Base-by-base conservation (phyloP, 1,140 invertebrate genomes). In the Cylas formicarius region DNA sequence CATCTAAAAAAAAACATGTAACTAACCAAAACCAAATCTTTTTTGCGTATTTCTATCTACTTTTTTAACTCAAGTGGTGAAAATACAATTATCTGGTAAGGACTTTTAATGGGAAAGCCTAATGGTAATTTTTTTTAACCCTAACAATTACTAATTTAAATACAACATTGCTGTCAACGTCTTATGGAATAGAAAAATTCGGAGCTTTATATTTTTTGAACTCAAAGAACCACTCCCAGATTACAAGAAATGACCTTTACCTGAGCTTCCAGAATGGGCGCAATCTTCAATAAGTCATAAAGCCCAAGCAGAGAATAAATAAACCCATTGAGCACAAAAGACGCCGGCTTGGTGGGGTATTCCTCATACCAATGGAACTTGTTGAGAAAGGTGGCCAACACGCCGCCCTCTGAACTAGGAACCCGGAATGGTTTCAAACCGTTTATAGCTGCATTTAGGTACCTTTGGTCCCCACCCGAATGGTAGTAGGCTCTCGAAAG, bases 281-380 rank as follows among this genome's bases (percentile, higher is more conserved):
- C 79, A 11, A 82, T 76, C 56, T 75, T 79, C 54, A 81, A 80
- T 18, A 97, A 68, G 72, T 99, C 95, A 63, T 97, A 97, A 0
- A 99, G 73, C 2, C 96, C 96, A 40, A 99, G 77, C 1, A 99
- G 73, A 0, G 95, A 92, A 69, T 97, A 99, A 55, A 99, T 96
- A 68, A 99, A 99, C 19, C 96, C 96, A 70, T 99, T 99, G 2
- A 99, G 77, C 6, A 99, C 94, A 69, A 95, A 97, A 2, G 89
- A 89, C 3, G 90, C 77, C 0, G 95, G 95, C 22, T 78, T 82
- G 0, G 96, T 98, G 4, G 96, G 96, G 68, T 99, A 99, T 62
- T 99, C 96, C 68, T 99, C 96, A 63, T 95, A 99, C 82, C 82
- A 84, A 26, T 80, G 71, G 58, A 85, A 88, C 61, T 84, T 80